Conservation (phyloP, 1,140 invertebrate genomes). For the Listronotus bonariensis region DNA sequence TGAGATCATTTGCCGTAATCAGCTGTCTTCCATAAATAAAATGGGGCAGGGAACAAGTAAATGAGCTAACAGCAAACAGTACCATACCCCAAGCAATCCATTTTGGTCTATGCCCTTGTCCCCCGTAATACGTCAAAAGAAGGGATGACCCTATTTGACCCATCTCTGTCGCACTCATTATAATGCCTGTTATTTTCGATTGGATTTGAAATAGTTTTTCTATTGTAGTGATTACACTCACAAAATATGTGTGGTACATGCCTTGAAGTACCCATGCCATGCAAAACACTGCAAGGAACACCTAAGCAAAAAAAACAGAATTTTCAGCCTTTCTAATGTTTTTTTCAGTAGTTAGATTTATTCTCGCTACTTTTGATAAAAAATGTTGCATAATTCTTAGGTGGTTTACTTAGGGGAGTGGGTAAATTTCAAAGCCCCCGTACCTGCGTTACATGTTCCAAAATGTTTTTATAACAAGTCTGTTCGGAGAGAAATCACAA, state of each 20-base stretch:
- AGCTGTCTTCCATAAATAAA: constrained; percentile 78
- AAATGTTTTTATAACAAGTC: too few species aligned
- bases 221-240: constrained; percentile 94
- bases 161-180: constrained; percentile 93
- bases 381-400: too few species aligned
- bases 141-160: constrained; percentile 90
- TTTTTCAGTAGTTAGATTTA: too few species aligned
- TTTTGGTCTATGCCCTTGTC: constrained; percentile 90
- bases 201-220: constrained; percentile 96
- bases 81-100: constrained; percentile 96
- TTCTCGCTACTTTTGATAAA: too few species aligned
- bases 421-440: too few species aligned
- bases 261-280: constrained; percentile 89
- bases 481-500: too few species aligned
- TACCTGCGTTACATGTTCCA: too few species aligned
- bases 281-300: constrained; percentile 87
- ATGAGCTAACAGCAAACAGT: constrained; percentile 83
- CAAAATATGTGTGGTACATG: constrained; percentile 95
- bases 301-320: constrained; percentile 40
- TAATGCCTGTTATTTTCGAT: constrained; percentile 90
- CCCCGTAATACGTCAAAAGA: constrained; percentile 90
- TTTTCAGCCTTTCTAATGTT: neutral
- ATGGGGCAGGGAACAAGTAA: constrained; percentile 85
- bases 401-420: too few species aligned
- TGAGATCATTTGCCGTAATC: constrained; percentile 66